A percentile compares a stretch with the other conserved stretches of the same genome.
These are phyloP conservation scores for Temnothorax curvispinosus DNA, from an alignment of 1,140 invertebrate genomes.

Conservation along the genomic window DNA sequence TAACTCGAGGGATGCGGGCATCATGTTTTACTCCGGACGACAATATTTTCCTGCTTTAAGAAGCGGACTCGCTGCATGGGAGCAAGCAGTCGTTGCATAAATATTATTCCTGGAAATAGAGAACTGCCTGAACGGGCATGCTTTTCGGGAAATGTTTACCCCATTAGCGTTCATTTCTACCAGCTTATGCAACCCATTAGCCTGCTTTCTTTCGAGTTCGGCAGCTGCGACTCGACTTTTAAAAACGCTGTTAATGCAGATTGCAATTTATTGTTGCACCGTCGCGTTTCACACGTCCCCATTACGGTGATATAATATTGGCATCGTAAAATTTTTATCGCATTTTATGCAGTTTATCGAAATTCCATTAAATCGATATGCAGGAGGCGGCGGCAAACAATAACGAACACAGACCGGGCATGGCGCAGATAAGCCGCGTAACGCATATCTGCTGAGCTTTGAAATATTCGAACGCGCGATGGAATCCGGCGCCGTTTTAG, in stretches of 20 bases:
- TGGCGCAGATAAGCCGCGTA: conserved; percentile 45
- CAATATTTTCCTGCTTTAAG: conserved; percentile 69
- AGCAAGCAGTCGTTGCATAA: conserved; percentile 62
- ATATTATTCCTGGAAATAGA: conserved; percentile 68
- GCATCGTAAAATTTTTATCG: conserved; percentile 36
- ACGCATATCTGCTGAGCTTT: conserved; percentile 40
- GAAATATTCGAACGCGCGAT: conserved; percentile 32
- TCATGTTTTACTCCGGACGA: conserved; percentile 31
- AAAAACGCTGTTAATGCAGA: conserved; percentile 34
- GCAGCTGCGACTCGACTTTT: conserved; percentile 17
- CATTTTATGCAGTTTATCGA: conserved; percentile 5
- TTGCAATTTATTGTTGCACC: not conserved
- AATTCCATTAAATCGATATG: conserved; percentile 43
- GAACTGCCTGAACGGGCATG: conserved; percentile 9
- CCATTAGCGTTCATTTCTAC: conserved; percentile 67
- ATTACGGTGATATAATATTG: conserved; percentile 14
- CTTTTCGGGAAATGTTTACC: conserved; percentile 70
- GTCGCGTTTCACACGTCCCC: conserved; percentile 2
- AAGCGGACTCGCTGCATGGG: conserved; percentile 39
- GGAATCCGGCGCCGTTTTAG: conserved; percentile 18
- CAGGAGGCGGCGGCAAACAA: conserved; percentile 23
- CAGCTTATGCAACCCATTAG: conserved; percentile 65
- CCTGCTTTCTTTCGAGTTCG: conserved; percentile 38
- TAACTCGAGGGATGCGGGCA: conserved; percentile 45
- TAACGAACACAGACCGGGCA: not conserved